Conservation (phyloP, 2,888 invertebrate genomes). For the Cosmia pyralina region DNA sequence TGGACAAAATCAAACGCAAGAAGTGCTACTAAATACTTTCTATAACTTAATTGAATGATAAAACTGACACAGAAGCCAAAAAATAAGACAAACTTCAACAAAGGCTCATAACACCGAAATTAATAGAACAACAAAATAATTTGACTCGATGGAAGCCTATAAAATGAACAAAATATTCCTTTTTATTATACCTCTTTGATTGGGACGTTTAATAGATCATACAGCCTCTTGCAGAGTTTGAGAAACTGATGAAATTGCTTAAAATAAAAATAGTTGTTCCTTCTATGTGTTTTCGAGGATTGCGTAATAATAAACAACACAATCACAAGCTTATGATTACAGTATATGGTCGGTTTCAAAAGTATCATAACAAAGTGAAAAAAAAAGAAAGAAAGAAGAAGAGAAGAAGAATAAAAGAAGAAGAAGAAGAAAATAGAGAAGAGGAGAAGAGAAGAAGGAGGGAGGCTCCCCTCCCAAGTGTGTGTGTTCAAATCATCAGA, state of each 20-base stretch:
- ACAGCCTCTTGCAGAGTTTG: neutral
- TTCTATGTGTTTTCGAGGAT: neutral
- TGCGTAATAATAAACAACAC: too few relatives aligned
- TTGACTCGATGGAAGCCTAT: slow-evolving; percentile 3
- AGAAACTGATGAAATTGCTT: slow-evolving; percentile 20
- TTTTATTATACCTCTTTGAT: slow-evolving; percentile 17
- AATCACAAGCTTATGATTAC: too few relatives aligned
- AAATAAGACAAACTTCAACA: neutral
- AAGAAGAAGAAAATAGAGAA: too few relatives aligned
- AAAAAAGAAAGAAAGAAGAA: too few relatives aligned
- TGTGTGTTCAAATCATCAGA: too few relatives aligned
- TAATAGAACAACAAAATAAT: slow-evolving; percentile 11
- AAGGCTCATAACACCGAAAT: neutral
- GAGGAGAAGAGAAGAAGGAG: too few relatives aligned
- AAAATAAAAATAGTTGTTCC: neutral
- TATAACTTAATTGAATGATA: neutral
- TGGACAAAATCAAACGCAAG: neutral
- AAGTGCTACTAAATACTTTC: too few relatives aligned
- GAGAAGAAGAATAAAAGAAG: too few relatives aligned
- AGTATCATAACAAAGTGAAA: neutral
- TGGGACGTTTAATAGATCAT: neutral
- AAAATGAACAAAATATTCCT: slow-evolving; percentile 11
- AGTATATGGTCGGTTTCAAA: neutral
- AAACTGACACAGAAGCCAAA: neutral
- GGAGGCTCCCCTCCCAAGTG: too few relatives aligned